A percentile compares a stretch with the other conserved stretches of the same genome.
Conservation (phyloP, 2,888 invertebrate species). For the Macaria notata region DNA sequence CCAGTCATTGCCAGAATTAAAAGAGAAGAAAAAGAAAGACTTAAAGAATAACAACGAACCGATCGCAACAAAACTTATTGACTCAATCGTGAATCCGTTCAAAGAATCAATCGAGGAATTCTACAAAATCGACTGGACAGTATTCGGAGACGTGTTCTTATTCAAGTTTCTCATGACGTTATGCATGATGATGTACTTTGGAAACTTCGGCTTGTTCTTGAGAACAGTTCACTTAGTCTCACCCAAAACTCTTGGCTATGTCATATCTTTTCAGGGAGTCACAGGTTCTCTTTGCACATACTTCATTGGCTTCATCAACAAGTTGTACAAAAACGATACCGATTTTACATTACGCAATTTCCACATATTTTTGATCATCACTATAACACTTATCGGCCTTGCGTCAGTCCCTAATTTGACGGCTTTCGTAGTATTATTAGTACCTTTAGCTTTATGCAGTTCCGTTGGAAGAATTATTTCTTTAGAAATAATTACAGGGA, state of each 20-base stretch:
- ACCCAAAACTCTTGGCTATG: constrained; percentile 76
- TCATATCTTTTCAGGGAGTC: constrained; percentile 75
- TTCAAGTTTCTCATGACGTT: constrained; percentile 76
- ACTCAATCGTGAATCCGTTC: constrained; percentile 38
- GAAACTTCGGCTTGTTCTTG: constrained; percentile 71
- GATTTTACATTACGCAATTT: constrained; percentile 61
- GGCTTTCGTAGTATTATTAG: constrained; percentile 60
- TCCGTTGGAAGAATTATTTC: constrained; percentile 70
- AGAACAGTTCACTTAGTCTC: constrained; percentile 69
- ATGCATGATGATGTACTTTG: constrained; percentile 69
- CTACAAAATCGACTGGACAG: constrained; percentile 71
- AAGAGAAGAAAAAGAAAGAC: constrained; percentile 32
- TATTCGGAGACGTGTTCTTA: constrained; percentile 76
- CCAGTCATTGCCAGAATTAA: constrained; percentile 38
- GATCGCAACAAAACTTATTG: constrained; percentile 37
- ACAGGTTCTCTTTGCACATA: constrained; percentile 69
- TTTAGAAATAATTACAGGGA: constrained; percentile 73
- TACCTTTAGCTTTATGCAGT: constrained; percentile 72
- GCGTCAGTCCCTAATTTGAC: constrained; percentile 58
- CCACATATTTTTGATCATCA: constrained; percentile 68
- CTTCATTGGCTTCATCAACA: constrained; percentile 63
- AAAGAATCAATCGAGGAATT: constrained; percentile 65
- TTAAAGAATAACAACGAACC: constrained; percentile 6
- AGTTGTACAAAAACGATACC: constrained; percentile 62
- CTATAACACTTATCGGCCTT: constrained; percentile 63